Evolutionary conservation across 1,140 invertebrate genomes (phyloP).

Genomic region (Metaphire vulgaris): DNA sequence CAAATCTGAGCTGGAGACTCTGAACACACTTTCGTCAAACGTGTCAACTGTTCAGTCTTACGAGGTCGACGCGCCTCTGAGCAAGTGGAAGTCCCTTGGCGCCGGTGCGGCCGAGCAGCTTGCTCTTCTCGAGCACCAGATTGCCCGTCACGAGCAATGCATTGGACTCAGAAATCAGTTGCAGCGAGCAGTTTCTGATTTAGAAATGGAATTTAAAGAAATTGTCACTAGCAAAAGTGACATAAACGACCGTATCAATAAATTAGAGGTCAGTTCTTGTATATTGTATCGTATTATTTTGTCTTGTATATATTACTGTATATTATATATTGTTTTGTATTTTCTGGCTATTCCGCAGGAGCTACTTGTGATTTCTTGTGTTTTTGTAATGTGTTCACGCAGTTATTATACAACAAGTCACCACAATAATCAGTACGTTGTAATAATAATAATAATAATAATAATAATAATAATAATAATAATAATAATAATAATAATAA

Average conservation of each 20-base stretch:
- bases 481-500: no score
- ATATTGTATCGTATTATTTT: no score
- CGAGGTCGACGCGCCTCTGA: not conserved
- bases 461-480: no score
- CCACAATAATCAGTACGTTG: no score
- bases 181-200: not conserved
- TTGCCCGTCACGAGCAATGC: not conserved
- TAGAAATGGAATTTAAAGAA: not conserved
- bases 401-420: no score
- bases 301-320: no score
- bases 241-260: not conserved
- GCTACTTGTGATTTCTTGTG: no score
- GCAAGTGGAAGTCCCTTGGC: not conserved
- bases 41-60: not conserved
- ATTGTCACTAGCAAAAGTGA: not conserved
- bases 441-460: no score
- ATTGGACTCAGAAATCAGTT: not conserved
- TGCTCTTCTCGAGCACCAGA: not conserved
- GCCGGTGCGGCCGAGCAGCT: not conserved
- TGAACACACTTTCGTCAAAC: not conserved
- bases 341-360: no score
- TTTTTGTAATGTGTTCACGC: no score
- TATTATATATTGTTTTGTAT: no score
- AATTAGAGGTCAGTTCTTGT: not conserved
- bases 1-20: not conserved